Conservation (phyloP, 2,113 vertebrate species). For the Gobius niger region DNA sequence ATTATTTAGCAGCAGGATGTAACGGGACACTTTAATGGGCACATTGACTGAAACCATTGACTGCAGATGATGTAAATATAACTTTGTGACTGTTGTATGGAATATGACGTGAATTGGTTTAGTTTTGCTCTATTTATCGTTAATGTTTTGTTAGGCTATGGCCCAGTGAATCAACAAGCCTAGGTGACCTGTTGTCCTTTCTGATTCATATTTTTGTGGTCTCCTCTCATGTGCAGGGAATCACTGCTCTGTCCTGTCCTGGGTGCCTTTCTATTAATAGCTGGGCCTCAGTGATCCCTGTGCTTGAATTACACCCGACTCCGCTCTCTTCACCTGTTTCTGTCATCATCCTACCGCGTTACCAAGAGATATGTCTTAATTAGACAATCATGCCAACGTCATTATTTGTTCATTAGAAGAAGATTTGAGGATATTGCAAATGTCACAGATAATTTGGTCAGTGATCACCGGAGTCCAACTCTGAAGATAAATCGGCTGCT, state of each 20-base stretch:
- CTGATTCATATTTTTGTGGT: slow-evolving; percentile 19
- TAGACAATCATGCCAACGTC: neutral
- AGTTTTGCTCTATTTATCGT: neutral
- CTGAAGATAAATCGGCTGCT: neutral
- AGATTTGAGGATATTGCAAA: neutral
- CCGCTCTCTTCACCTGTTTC: slow-evolving; percentile 40
- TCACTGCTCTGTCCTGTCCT: slow-evolving; percentile 47
- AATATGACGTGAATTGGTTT: neutral
- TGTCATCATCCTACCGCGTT: slow-evolving; percentile 10
- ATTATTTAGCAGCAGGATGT: slow-evolving; percentile 68
- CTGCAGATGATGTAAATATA: slow-evolving; percentile 30
- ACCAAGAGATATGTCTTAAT: neutral
- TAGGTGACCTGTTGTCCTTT: too few species aligned
- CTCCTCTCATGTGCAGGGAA: slow-evolving; percentile 47
- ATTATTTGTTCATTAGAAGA: too few species aligned
- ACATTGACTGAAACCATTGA: slow-evolving; percentile 38
- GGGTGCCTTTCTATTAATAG: slow-evolving; percentile 65
- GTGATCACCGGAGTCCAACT: too few species aligned
- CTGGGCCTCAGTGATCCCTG: slow-evolving; percentile 37
- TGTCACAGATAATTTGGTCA: neutral
- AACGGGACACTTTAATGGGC: slow-evolving; percentile 58
- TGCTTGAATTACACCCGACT: slow-evolving; percentile 54
- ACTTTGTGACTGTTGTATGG: neutral
- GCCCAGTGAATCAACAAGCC: too few species aligned
- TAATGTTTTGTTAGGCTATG: neutral